Evolutionary conservation across 2,113 vertebrate species (phyloP), one percentile per base, ranked within the genome.

Genomic region (Gadus macrocephalus): DNA sequence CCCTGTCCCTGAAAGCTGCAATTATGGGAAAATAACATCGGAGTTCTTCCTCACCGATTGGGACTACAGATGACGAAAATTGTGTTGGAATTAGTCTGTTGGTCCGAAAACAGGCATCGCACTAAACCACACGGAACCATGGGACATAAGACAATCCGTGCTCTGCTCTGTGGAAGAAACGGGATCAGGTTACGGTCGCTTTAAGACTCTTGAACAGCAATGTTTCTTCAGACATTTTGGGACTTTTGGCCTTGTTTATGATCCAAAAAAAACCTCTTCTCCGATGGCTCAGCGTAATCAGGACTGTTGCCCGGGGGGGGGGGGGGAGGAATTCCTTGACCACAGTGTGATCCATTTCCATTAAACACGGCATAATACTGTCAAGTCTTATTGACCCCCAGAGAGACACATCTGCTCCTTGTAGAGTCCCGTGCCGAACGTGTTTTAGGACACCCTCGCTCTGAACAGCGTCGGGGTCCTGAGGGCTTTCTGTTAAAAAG

Each of bases 11-110:
- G 49, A 20, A 87, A 83, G 85, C 81, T 83, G 81, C 86, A 85
- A 74, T 85, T 78, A 74, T 75, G 73, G 35, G 15, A 71, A 65
- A 71, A 71, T 83, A 71, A 49, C 42, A 81, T 81, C 81, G 81
- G 84, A 6, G 77, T 84, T 89, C 83, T 89, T 88, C 89, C 88
- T 81, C 35, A 25, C 72, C 53, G 73, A 67, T 69, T 78, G 72
- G 73, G 74, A 20, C 17, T n/a, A 58, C 11, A 66, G 64, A 72
- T 6, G 66, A 67, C 42, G 31, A 42, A 15, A 70, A 70, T 62
- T 62, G 67, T 69, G 66, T 68, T 69, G 42, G 62, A 3, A 15
- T 63, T 53, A 71, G 73, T 16, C 71, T 6, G n/a, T 74, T 65
- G 74, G 74, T 62, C 67, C 72, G 72, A 69, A 20, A 31, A 67